A percentile compares a stretch with the other conserved stretches of the same genome.
phyloP scores from a whole-genome alignment of 2,113 vertebrate genomes.

The Parus major region DNA sequence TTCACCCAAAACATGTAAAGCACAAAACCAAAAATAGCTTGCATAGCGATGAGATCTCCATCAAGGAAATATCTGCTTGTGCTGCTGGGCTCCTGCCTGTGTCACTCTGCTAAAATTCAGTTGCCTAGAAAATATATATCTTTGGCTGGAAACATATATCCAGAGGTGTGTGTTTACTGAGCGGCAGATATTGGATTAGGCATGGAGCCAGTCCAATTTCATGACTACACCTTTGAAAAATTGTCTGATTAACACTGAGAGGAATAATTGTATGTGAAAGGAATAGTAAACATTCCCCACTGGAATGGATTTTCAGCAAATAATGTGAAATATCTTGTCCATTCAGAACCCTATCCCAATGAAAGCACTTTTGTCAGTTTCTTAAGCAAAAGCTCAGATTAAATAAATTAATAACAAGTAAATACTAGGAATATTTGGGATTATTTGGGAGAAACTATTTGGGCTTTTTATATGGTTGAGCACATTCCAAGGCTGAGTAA shows the following conservation, averaged over 20 bases:
- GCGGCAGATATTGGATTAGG: slow-evolving; percentile 32
- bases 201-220: slow-evolving; percentile 16
- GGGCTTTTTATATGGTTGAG: background rate
- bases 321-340: background rate
- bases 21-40: background rate
- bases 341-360: background rate
- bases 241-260: slow-evolving; percentile 35
- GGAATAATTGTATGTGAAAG: slow-evolving; percentile 48
- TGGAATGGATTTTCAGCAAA: background rate
- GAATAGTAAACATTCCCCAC: slow-evolving; percentile 18
- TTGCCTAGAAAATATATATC: background rate
- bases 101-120: slow-evolving; percentile 27
- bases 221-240: slow-evolving; percentile 47
- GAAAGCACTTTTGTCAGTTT: background rate
- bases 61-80: slow-evolving; percentile 4
- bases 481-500: background rate
- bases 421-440: background rate
- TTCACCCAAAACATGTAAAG: background rate
- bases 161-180: background rate
- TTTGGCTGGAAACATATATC: background rate
- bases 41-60: background rate
- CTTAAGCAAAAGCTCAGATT: background rate
- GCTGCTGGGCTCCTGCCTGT: background rate
- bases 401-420: background rate
- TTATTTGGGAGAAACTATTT: background rate